phyloP scores from a whole-genome alignment of 1,140 invertebrate species.

The Drosophila ironensis region DNA sequence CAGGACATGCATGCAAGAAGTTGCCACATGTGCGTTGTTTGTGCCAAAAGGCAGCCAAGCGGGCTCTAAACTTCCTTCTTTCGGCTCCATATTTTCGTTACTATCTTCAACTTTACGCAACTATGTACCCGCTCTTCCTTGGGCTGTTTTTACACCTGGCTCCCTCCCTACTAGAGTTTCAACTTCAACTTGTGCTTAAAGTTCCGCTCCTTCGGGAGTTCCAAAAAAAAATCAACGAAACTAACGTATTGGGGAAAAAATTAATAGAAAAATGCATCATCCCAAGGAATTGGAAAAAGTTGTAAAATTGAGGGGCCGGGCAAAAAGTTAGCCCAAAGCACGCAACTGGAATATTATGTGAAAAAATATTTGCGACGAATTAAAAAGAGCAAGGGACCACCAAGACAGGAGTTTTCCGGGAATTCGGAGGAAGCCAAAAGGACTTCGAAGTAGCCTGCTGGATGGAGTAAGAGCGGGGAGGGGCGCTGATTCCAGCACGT shows the following conservation, averaged over 20 bases:
- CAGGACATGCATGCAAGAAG: constrained; percentile 6
- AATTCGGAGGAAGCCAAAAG: no score
- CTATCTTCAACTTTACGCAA: background rate
- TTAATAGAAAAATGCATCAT: background rate
- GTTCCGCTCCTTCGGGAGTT: constrained; percentile 11
- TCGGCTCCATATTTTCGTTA: background rate
- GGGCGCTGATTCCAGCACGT: constrained; percentile 21
- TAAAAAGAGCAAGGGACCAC: constrained; percentile 16
- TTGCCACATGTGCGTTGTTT: constrained; percentile 10
- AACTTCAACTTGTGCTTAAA: constrained; percentile 40
- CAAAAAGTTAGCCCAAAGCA: constrained; percentile 39
- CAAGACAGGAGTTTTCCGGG: background rate
- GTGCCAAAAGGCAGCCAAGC: constrained; percentile 17
- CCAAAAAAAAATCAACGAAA: background rate
- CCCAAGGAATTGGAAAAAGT: background rate
- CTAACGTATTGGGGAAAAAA: background rate
- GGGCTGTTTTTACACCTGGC: constrained; percentile 56
- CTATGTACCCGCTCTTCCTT: background rate
- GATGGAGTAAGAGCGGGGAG: background rate
- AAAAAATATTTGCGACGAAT: constrained; percentile 64
- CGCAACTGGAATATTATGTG: constrained; percentile 65
- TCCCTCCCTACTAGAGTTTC: constrained; percentile 25
- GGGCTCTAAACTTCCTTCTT: constrained; percentile 16
- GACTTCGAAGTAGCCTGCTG: background rate
- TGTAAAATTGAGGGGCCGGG: background rate